Evolutionary conservation across 2,888 invertebrate species (phyloP), one percentile per base, ranked within the genome.

Genomic region (Pheosia gnoma): DNA sequence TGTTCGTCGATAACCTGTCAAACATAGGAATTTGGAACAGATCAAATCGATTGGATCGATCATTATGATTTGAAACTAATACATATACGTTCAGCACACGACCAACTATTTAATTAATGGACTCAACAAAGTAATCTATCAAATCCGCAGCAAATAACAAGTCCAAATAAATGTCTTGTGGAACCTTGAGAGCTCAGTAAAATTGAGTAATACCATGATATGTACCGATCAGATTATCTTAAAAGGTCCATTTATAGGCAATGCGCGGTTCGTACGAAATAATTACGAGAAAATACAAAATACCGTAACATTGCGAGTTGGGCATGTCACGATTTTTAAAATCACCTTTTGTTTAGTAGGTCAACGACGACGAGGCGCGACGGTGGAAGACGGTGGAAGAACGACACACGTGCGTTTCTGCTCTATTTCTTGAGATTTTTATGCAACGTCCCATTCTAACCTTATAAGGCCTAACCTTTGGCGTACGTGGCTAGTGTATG

Each of bases 311-410:
- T 74, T 71, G 75, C 69, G 67, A 67, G 70, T 60, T 58, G 68
- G 66, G 68, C 68, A 72, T 82, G 82, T 83, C 85, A 85, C 83
- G 84, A 79, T 76, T 85, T 78, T 78, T 75, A 78, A 77, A 72
- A 75, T 73, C 74, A 69, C 70, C 72, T 75, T 66, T 69, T 69
- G 65, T 77, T 80, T 84, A 75, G 75, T 86, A 77, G 88, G 87
- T 83, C 88, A 85, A 85, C 86, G 82, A 80, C 82, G 78, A 65
- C 54, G 71, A 75, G 74, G 78, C 78, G 82, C 64, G 74, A 72
- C 72, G 65, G 74, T 74, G 75, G 75, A 79, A 77, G 77, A n/a
- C n/a, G n/a, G n/a, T n/a, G n/a, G n/a, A 69, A 73, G 75, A 77
- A 72, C 69, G 73, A 79, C 81, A 82, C 83, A 74, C 76, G 74